Evolutionary conservation across 2,888 invertebrate species (phyloP), one percentile per base, ranked within the genome.

Genomic region (Hirudinaria manillensis): DNA sequence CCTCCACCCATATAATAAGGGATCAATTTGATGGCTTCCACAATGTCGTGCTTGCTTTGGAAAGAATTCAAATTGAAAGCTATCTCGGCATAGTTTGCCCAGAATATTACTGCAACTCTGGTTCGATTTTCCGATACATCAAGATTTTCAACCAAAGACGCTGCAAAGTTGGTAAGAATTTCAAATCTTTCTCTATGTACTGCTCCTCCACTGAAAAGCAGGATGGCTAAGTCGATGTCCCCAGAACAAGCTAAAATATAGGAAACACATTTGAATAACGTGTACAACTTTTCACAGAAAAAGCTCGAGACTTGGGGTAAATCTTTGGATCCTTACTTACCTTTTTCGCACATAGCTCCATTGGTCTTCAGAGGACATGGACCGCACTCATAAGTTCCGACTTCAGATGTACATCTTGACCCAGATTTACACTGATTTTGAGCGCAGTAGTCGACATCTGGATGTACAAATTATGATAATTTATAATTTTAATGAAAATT

Each of bases 31-130:
- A 84, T 81, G 27, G 83, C 84, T 66, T 79, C 77, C 29, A 81
- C 77, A 0, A 83, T 78, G 29, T 79, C 81, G 4, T 77, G 76
- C 56, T 81, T 81, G 16, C 74, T 81, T 7, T 27, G 65, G 77
- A 81, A 81, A 21, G 77, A 72, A 77, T 82, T 82, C 53, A 84
- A 78, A 16, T 81, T 78, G 80, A 84, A 84, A 75, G 81, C 81
- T 6, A 81, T 76, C 61, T 80, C 75, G 16, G 78, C 79, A 19
- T 66, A 66, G 72, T 77, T 75, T 32, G 77, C 76, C 77, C 78
- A 80, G 75, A 74, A 80, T 51, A 79, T 38, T 27, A 78, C 70
- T 16, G 78, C 78, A 19, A 80, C 78, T 4, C 78, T 71, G 10
- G 78, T 77, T 16, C 72, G 24, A 61, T 56, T 45, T n/a, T 53